Percentiles rank a stretch among this genome's conserved stretches.
Conservation (phyloP, 2,797 vertebrate genomes). For the Dipus sagitta region DNA sequence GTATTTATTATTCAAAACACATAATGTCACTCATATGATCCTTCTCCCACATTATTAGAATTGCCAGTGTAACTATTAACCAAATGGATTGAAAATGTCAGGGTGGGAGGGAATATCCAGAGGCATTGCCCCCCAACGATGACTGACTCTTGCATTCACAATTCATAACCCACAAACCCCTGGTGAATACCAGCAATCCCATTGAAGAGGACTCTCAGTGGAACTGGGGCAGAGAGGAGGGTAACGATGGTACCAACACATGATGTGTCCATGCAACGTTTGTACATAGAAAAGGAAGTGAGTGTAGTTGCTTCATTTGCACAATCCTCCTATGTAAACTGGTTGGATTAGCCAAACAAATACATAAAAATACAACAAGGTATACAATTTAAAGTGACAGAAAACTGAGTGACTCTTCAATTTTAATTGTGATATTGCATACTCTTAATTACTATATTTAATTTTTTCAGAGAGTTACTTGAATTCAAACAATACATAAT, state of each 20-base stretch:
- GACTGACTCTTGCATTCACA: no score
- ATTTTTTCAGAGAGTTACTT: background rate
- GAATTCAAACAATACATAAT: slow-evolving; percentile 54
- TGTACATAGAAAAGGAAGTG: no score
- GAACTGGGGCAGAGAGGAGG: no score
- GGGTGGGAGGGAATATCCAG: no score
- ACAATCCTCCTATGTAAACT: background rate
- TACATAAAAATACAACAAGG: background rate
- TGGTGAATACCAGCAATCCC: no score
- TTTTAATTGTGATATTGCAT: background rate
- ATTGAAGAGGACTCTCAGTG: no score
- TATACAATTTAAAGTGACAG: background rate
- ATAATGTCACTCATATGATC: background rate
- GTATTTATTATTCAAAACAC: background rate
- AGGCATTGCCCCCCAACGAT: no score
- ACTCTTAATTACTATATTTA: background rate
- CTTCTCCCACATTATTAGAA: background rate
- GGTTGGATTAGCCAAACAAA: background rate
- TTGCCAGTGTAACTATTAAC: background rate
- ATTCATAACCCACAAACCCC: no score
- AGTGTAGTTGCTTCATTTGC: background rate
- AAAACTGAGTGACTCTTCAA: background rate
- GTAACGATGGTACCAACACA: no score
- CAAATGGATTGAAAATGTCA: background rate
- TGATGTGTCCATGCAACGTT: no score